Percentiles rank a stretch among this genome's conserved stretches.
Evolutionary conservation across 1,140 invertebrate species (phyloP).

Genomic region (Patella vulgata): DNA sequence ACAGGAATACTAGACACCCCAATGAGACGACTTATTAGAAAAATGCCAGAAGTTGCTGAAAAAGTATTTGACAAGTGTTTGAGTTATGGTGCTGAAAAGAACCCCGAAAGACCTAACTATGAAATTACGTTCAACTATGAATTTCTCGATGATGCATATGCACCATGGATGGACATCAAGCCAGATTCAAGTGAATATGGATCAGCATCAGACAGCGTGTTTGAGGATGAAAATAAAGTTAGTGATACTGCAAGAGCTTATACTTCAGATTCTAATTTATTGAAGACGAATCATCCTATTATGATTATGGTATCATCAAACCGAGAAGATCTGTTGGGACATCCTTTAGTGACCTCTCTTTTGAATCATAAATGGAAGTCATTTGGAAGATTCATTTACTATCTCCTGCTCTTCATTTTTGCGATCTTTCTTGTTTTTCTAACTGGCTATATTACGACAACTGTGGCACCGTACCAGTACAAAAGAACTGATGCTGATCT

Average conservation of each 20-base stretch:
- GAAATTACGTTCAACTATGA: conserved; percentile 69
- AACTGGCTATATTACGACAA: conserved; percentile 66
- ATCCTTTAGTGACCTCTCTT: conserved; percentile 68
- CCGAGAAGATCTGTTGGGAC: conserved; percentile 66
- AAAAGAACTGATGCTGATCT: conserved; percentile 12
- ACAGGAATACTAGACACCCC: conserved; percentile 66
- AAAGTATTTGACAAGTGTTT: conserved; percentile 68
- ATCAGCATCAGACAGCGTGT: conserved; percentile 47
- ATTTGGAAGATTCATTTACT: conserved; percentile 69
- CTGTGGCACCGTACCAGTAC: conserved; percentile 56
- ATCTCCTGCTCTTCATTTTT: conserved; percentile 69
- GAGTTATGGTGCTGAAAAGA: conserved; percentile 60
- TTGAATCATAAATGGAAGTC: conserved; percentile 70
- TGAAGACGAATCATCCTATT: conserved; percentile 70
- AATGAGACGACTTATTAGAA: conserved; percentile 69
- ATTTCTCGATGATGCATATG: conserved; percentile 70
- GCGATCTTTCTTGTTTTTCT: conserved; percentile 68
- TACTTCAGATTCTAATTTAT: conserved; percentile 58
- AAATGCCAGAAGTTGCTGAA: conserved; percentile 70
- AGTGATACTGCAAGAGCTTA: conserved; percentile 53
- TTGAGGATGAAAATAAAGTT: conserved; percentile 59
- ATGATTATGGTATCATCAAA: conserved; percentile 67
- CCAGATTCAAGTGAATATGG: conserved; percentile 45
- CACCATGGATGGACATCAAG: conserved; percentile 45
- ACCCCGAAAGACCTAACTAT: conserved; percentile 60